Evolutionary conservation across 2,888 invertebrate species (phyloP), one percentile per base, ranked within the genome.

Genomic region (Phrixothrix hirtus): DNA sequence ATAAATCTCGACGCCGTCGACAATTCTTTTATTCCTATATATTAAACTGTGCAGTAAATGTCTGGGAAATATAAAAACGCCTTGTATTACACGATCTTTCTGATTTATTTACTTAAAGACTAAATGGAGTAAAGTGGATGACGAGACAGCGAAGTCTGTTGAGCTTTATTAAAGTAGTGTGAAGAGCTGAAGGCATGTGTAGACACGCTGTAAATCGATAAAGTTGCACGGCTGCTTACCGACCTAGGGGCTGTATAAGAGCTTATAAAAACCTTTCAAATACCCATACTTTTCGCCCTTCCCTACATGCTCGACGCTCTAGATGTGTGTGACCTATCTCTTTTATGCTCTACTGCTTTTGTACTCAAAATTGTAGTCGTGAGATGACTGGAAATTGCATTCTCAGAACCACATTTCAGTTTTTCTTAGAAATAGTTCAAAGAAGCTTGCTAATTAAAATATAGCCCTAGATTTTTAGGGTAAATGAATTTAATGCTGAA

Each of bases 181-280:
- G 45, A 52, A 48, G 39, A 36, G 39, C 48, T 41, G 39, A 39
- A 51, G 52, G 52, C 35, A 52, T 48, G 54, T 54, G 54, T 47
- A 52, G 52, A 52, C 52, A 54, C 47, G 42, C 29, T 47, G 48
- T 54, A 54, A 54, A 54, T 54, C 54, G 54, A 54, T 54, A 48
- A 48, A 48, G 48, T 47, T 47, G 48, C 54, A 54, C 54, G 54
- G 48, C 48, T 54, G 54, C 54, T 54, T 48, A 54, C 54, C 37
- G 43, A 54, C 43, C 47, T 36, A 54, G 48, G 42, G 52, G 48
- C 32, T 54, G 44, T 49, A 43, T 44, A 54, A 54, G 48, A 43
- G 54, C 54, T 54, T 54, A 54, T 54, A 54, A 54, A 52, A 54
- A 54, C 54, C 54, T 49, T 49, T 54, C 54, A 49, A 54, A 54